These are phyloP conservation scores for Glossosoma conforme DNA, from an alignment of 1,140 invertebrate species.

Conservation along the genomic window DNA sequence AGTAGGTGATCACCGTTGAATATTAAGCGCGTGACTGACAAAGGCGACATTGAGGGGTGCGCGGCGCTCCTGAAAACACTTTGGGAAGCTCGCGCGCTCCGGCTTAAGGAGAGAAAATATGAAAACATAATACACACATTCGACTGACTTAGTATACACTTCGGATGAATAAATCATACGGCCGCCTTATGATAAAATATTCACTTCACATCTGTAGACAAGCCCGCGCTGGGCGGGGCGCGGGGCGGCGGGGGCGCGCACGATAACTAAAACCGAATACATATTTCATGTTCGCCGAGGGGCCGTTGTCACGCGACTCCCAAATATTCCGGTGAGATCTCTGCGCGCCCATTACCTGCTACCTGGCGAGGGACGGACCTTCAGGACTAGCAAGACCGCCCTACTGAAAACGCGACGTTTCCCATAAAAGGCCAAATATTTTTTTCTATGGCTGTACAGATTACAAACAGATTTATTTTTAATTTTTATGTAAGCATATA, in stretches of 20 bases:
- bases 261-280: constrained; percentile 27
- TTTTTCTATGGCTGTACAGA: too few species aligned
- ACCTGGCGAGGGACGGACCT: too few species aligned
- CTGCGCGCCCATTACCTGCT: too few species aligned
- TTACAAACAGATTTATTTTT: too few species aligned
- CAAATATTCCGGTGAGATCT: too few species aligned
- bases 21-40: background rate
- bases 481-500: too few species aligned
- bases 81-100: background rate
- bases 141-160: constrained; percentile 22
- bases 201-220: constrained; percentile 23
- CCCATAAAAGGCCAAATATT: too few species aligned
- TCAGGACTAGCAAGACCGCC: too few species aligned
- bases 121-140: constrained; percentile 25
- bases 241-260: constrained; percentile 5
- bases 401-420: too few species aligned
- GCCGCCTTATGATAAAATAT: constrained; percentile 28
- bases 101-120: constrained; percentile 18
- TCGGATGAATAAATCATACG: constrained; percentile 27
- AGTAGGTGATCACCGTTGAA: too few species aligned
- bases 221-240: background rate
- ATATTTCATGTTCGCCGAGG: constrained; percentile 21
- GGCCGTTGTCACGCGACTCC: background rate
- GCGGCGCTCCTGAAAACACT: background rate
- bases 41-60: background rate